A percentile compares a stretch with the other conserved stretches of the same genome.
Conservation (phyloP, 2,113 vertebrate genomes). For the Neogale vison region DNA sequence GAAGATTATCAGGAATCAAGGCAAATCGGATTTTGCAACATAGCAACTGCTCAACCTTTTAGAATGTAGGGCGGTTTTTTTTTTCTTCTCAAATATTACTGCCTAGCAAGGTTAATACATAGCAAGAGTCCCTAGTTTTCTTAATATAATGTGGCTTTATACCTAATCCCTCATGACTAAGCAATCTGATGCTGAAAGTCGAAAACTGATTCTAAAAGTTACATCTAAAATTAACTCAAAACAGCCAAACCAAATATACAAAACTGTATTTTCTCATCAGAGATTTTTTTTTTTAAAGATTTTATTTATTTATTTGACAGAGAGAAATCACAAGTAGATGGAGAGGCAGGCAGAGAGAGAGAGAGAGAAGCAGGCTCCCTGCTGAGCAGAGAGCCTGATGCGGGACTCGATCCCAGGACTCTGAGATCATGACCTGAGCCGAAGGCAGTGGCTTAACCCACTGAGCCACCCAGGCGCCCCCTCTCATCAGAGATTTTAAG, state of each 20-base stretch:
- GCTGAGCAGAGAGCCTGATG: not conserved
- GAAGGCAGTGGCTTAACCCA: too few species aligned
- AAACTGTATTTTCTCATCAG: not conserved
- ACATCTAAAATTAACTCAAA: slow-evolving; percentile 43
- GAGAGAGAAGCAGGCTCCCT: too few species aligned
- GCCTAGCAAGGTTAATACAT: not conserved
- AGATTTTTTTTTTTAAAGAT: too few species aligned
- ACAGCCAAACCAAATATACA: slow-evolving; percentile 10
- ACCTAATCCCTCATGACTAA: slow-evolving; percentile 5
- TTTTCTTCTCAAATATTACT: slow-evolving; percentile 47
- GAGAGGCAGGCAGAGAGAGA: too few species aligned
- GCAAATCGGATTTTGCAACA: slow-evolving; percentile 20
- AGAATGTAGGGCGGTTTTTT: not conserved
- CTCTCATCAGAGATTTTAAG: slow-evolving; percentile 4
- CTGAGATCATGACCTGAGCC: too few species aligned
- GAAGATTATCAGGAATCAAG: slow-evolving; percentile 42
- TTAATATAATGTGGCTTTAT: not conserved
- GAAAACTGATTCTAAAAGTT: slow-evolving; percentile 27
- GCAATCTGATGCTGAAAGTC: not conserved
- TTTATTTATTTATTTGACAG: too few species aligned
- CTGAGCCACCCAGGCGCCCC: too few species aligned
- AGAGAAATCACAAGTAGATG: too few species aligned
- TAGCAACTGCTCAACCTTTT: slow-evolving; percentile 39
- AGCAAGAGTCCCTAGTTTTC: not conserved
- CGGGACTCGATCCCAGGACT: too few species aligned